Percentiles rank a stretch among this genome's conserved stretches.
phyloP scores from a whole-genome alignment of 2,888 invertebrate genomes.

The Drosophila niveifrons region DNA sequence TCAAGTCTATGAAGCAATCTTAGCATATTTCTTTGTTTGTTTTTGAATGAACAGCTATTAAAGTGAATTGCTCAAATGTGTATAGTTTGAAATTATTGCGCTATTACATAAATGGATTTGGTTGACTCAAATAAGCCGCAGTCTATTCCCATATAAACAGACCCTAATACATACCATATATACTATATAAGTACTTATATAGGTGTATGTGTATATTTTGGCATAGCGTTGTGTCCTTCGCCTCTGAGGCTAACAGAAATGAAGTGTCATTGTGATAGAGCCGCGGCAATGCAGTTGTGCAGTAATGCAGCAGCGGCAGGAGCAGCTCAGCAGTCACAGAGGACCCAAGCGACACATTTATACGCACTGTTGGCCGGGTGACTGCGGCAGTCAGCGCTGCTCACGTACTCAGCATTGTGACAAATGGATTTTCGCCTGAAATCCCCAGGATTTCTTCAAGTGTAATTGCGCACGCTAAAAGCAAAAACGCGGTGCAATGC shows the following conservation, averaged over 20 bases:
- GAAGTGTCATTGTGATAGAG: constrained; percentile 81
- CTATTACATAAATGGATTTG: constrained; percentile 51
- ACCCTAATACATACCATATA: constrained; percentile 9
- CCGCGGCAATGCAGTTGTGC: constrained; percentile 62
- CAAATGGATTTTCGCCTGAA: constrained; percentile 80
- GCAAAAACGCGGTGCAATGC: constrained; percentile 47
- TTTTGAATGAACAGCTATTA: no score
- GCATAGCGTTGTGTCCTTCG: constrained; percentile 58
- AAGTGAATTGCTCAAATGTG: constrained; percentile 4
- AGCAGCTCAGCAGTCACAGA: constrained; percentile 52
- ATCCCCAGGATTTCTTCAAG: constrained; percentile 79
- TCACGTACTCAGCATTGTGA: constrained; percentile 81
- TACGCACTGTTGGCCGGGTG: constrained; percentile 66
- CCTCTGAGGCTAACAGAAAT: constrained; percentile 77
- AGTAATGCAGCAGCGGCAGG: constrained; percentile 54
- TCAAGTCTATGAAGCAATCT: no score
- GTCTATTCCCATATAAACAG: constrained; percentile 47
- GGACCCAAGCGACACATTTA: constrained; percentile 71
- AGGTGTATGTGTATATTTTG: constrained; percentile 45
- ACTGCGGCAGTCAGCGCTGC: constrained; percentile 67
- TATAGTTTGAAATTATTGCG: constrained; percentile 5
- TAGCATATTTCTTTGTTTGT: no score
- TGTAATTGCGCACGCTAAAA: constrained; percentile 77
- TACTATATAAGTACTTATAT: constrained; percentile 5
- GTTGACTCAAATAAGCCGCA: constrained; percentile 48